Percentiles rank a stretch among this genome's conserved stretches.
Evolutionary conservation across 2,113 vertebrate genomes (phyloP).

Genomic region (Myotis yumanensis): DNA sequence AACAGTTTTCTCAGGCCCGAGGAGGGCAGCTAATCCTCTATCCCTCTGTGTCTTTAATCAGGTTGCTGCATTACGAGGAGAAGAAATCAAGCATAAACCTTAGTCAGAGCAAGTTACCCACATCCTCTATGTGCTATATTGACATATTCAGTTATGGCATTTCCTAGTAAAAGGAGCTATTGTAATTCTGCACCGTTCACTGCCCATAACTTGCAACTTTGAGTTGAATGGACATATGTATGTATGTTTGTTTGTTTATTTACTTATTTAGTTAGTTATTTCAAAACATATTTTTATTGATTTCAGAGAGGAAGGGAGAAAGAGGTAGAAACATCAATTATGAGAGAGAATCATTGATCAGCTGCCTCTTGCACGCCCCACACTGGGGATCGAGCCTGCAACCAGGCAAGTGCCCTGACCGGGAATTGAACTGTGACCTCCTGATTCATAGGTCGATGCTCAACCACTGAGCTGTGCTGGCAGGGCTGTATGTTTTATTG

Average conservation of each 20-base stretch:
- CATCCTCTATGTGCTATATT: background rate
- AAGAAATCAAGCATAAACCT: background rate
- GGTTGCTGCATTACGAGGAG: background rate
- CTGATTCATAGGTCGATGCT: too few species aligned
- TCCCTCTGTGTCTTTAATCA: background rate
- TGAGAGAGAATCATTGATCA: too few species aligned
- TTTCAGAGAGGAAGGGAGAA: too few species aligned
- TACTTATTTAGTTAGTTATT: too few species aligned
- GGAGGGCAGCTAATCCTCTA: background rate
- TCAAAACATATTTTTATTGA: too few species aligned
- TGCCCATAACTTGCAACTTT: background rate
- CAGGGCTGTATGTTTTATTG: background rate
- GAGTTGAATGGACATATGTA: background rate
- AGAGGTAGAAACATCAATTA: too few species aligned
- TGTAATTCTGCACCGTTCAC: background rate
- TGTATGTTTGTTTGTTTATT: background rate
- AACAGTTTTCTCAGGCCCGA: background rate
- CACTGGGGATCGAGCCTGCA: too few species aligned
- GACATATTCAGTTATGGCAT: background rate
- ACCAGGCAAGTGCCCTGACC: too few species aligned
- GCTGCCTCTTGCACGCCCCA: too few species aligned
- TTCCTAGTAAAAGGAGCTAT: background rate
- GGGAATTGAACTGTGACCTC: too few species aligned
- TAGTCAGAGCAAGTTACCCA: background rate
- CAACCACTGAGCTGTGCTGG: too few species aligned